A percentile compares a stretch with the other conserved stretches of the same genome.
Conservation (phyloP, 2,113 vertebrate species). For the Macquaria ambigua region DNA sequence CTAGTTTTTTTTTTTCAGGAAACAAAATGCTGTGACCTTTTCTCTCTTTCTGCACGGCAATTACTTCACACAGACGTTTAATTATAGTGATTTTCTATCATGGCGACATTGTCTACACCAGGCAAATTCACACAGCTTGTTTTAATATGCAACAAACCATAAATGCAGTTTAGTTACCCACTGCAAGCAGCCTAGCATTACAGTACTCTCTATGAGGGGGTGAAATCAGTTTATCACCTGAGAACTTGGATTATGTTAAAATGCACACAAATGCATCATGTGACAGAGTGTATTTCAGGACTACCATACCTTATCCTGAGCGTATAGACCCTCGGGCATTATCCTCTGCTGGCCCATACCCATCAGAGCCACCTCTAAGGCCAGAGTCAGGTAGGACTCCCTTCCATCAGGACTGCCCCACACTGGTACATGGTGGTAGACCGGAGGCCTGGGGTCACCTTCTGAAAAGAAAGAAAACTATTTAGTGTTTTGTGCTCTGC, state of each 20-base stretch:
- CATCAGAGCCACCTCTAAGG: conserved; percentile 97
- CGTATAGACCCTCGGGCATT: conserved; percentile 97
- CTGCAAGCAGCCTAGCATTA: conserved; percentile 1
- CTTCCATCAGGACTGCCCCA: conserved; percentile 86
- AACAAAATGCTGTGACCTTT: conserved; percentile 47
- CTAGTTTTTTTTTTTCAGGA: conserved; percentile 40
- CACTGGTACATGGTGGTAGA: conserved; percentile 94
- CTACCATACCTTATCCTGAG: conserved; percentile 90
- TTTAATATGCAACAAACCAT: conserved; percentile 21
- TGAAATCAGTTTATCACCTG: not conserved
- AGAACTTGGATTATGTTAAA: not conserved
- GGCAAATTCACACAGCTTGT: conserved; percentile 21
- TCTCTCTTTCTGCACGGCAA: conserved; percentile 21
- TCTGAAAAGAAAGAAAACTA: conserved; percentile 79
- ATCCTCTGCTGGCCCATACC: conserved; percentile 98
- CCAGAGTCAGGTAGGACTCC: conserved; percentile 96
- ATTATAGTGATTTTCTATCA: conserved; percentile 55
- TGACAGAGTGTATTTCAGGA: not conserved
- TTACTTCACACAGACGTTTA: conserved; percentile 50
- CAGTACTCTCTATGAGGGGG: not conserved
- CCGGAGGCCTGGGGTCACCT: conserved; percentile 91
- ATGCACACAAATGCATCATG: not conserved
- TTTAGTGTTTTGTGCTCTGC: not conserved
- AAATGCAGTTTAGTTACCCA: not conserved
- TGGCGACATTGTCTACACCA: conserved; percentile 21